Evolutionary conservation across 2,888 invertebrate genomes (phyloP).

Genomic region (Busseola fusca): DNA sequence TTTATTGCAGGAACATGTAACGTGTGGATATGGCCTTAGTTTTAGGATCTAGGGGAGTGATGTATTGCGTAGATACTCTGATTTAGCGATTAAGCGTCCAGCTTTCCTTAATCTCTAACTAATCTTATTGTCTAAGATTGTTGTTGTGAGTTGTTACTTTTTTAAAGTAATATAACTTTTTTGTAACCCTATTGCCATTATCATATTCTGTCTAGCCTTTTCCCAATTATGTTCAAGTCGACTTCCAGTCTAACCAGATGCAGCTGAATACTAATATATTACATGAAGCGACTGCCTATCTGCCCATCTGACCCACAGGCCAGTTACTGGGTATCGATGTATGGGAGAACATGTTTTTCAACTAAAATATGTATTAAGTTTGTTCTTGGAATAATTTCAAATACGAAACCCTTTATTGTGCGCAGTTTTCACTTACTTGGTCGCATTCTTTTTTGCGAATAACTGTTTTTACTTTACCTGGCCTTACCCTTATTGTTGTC

Average conservation of each 20-base stretch:
- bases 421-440: too few relatives aligned
- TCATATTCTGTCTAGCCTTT: neutral
- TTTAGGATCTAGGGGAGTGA: constrained; percentile 35
- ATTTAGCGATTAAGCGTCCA: constrained; percentile 34
- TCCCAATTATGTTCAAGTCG: neutral
- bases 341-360: neutral
- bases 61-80: constrained; percentile 42
- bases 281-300: neutral
- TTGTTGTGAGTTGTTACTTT: too few relatives aligned
- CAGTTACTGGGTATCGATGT: neutral
- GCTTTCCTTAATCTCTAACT: too few relatives aligned
- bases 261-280: neutral
- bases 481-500: neutral
- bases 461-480: too few relatives aligned
- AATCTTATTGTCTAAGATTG: neutral
- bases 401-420: neutral
- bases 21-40: constrained; percentile 56
- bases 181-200: neutral
- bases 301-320: neutral
- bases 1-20: constrained; percentile 56
- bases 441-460: too few relatives aligned
- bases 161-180: too few relatives aligned
- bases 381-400: neutral
- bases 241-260: neutral
- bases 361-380: neutral